Evolutionary conservation across 2,888 invertebrate species (phyloP).

Genomic region (Ichneumoninae sp.): DNA sequence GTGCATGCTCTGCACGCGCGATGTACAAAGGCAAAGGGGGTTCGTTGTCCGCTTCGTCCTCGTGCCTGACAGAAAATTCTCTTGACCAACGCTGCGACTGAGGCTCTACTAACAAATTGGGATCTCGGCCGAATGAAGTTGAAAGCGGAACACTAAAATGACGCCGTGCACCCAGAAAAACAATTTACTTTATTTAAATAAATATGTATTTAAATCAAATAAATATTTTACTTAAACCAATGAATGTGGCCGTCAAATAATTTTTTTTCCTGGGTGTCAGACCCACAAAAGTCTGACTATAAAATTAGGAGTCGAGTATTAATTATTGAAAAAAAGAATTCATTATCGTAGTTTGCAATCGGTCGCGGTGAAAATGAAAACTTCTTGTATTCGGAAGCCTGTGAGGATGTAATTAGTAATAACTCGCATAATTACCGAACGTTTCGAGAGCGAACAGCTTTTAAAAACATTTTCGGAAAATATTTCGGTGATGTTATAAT

Average conservation of each 20-base stretch:
- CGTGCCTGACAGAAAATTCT: slow-evolving; percentile 23
- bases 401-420: not conserved
- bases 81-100: not conserved
- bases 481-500: too few species aligned
- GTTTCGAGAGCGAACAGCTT: not conserved
- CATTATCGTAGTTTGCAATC: not conserved
- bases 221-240: too few species aligned
- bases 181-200: too few species aligned
- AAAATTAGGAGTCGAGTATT: not conserved
- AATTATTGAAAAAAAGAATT: not conserved
- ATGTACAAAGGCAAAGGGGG: slow-evolving; percentile 36
- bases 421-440: not conserved
- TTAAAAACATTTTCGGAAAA: too few species aligned
- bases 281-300: not conserved
- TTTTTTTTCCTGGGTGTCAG: too few species aligned
- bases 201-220: too few species aligned
- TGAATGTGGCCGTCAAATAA: too few species aligned
- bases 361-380: not conserved
- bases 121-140: not conserved
- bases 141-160: not conserved
- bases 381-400: not conserved
- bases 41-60: slow-evolving; percentile 28
- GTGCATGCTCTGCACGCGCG: slow-evolving; percentile 9
- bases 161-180: not conserved
- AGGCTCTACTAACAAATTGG: not conserved